These are phyloP conservation scores for Leptonema lineaticorne DNA, from an alignment of 1,140 invertebrate species.

Conservation along the genomic window DNA sequence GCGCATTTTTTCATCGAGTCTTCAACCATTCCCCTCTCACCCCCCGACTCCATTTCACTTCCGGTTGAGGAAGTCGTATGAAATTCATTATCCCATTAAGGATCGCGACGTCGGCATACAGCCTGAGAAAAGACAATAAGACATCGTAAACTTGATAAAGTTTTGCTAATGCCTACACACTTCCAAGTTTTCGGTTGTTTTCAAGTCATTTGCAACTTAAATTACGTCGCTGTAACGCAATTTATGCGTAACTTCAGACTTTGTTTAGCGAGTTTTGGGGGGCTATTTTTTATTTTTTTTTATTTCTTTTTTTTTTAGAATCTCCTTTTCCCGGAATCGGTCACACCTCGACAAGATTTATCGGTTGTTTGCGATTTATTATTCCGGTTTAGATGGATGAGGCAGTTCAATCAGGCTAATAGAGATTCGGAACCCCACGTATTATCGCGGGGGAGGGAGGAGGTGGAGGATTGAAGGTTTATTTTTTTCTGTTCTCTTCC, in stretches of 20 bases:
- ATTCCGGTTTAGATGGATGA: conserved; percentile 1
- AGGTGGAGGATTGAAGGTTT: background rate
- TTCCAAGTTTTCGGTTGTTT: conserved; percentile 40
- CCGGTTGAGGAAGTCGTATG: conserved; percentile 39
- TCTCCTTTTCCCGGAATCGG: background rate
- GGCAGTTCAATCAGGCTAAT: conserved; percentile 14
- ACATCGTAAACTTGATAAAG: conserved; percentile 40
- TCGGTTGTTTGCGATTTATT: background rate
- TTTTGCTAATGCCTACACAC: conserved; percentile 36
- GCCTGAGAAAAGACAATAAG: conserved; percentile 38
- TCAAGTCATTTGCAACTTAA: conserved; percentile 40
- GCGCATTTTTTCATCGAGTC: conserved; percentile 12
- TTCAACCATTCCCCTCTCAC: conserved; percentile 11
- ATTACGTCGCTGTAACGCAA: conserved; percentile 30
- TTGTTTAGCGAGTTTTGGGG: no score
- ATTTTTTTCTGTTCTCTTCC: no score
- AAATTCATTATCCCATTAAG: conserved; percentile 40
- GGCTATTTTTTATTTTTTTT: no score
- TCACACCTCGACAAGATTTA: background rate
- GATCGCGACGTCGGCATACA: conserved; percentile 26
- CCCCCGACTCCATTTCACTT: no score
- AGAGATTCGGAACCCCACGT: conserved; percentile 5
- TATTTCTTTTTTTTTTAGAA: background rate
- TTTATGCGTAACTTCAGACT: conserved; percentile 11
- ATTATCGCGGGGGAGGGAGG: no score